Percentiles rank a stretch among this genome's conserved stretches.
These are phyloP conservation scores for Microctenopoma steveboyesi DNA, from an alignment of 2,797 vertebrate genomes.

Conservation along the genomic window DNA sequence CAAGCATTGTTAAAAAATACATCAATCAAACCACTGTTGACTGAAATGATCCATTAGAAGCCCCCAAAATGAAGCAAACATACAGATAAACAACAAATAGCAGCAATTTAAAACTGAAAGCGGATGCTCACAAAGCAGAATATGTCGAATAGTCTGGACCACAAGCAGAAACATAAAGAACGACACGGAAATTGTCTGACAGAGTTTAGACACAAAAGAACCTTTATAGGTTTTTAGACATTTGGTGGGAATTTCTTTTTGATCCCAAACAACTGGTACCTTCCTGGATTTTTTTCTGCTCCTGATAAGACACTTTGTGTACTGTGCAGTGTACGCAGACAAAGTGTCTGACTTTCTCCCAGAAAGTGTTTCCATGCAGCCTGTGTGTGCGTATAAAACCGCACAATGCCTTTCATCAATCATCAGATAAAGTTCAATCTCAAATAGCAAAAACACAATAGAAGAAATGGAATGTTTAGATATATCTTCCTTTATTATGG, in stretches of 20 bases:
- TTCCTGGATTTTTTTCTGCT: slow-evolving; percentile 10
- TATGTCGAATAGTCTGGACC: neutral
- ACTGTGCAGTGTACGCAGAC: neutral
- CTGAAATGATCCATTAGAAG: neutral
- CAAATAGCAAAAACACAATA: neutral
- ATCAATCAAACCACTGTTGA: neutral
- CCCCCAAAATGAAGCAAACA: neutral
- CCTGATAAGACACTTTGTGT: neutral
- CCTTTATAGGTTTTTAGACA: neutral
- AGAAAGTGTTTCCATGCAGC: neutral
- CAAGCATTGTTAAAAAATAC: too few relatives aligned
- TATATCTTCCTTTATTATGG: too few relatives aligned
- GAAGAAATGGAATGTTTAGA: neutral
- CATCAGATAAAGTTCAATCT: neutral
- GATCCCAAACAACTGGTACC: neutral
- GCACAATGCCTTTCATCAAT: neutral
- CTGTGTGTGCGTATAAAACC: neutral
- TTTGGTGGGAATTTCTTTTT: neutral
- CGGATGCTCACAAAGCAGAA: neutral
- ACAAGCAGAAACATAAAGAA: slow-evolving; percentile 5
- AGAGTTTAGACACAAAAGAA: slow-evolving; percentile 1
- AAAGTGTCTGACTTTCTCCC: neutral
- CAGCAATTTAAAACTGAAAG: neutral
- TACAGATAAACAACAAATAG: neutral
- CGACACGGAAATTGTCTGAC: neutral